Evolutionary conservation across 2,113 vertebrate species (phyloP).

Genomic region (Cinclus mexicanus): DNA sequence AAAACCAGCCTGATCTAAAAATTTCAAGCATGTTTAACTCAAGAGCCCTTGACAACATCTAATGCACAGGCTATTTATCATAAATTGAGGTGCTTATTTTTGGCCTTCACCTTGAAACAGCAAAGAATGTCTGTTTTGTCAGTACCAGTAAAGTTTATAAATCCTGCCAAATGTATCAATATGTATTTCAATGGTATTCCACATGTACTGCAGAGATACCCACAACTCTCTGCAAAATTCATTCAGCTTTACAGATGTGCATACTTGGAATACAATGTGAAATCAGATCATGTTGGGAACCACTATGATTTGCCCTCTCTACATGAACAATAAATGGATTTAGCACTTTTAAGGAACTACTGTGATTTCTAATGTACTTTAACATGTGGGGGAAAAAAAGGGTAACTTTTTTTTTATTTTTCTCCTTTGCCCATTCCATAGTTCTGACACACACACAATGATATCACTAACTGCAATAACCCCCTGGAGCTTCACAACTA

Average conservation of each 20-base stretch:
- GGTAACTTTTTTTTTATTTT: neutral
- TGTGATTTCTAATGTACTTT: neutral
- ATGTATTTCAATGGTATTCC: neutral
- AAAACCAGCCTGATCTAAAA: conserved; percentile 15
- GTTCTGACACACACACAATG: neutral
- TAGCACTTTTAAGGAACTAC: neutral
- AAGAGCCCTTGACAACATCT: conserved; percentile 29
- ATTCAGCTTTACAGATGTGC: neutral
- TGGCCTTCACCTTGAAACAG: conserved; percentile 26
- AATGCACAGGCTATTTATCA: conserved; percentile 37
- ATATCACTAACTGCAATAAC: neutral
- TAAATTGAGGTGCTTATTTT: conserved; percentile 29
- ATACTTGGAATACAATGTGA: neutral
- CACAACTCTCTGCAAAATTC: neutral
- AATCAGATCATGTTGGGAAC: neutral
- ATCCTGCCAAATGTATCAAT: neutral
- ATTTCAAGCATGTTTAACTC: conserved; percentile 45
- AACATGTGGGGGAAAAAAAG: neutral
- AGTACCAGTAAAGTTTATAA: neutral
- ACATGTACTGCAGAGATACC: neutral
- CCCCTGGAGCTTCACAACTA: neutral
- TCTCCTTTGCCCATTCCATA: neutral
- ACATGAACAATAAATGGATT: neutral
- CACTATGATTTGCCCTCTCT: neutral
- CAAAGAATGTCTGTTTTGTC: neutral